These are phyloP conservation scores for Phocides pigmalion DNA, from an alignment of 1,140 invertebrate genomes.

Conservation along the genomic window DNA sequence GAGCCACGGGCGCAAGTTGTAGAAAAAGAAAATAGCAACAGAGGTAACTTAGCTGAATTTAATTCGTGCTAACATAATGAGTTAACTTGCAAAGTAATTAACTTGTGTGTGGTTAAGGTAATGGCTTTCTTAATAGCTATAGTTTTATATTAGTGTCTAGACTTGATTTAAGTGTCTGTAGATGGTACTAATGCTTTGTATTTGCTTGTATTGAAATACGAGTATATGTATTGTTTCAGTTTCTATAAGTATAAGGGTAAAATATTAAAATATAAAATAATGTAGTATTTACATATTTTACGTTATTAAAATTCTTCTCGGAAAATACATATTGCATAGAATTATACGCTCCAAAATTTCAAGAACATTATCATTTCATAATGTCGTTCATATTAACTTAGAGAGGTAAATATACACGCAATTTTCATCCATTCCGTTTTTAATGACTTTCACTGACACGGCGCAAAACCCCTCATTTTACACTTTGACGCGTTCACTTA, in stretches of 20 bases:
- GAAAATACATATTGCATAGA: constrained; percentile 4
- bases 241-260: too few relatives aligned
- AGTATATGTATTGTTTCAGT: too few relatives aligned
- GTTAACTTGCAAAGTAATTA: constrained; percentile 37
- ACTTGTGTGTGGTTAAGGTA: constrained; percentile 36
- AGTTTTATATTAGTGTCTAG: constrained; percentile 36
- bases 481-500: constrained; percentile 83
- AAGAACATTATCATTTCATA: constrained; percentile 70
- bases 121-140: constrained; percentile 36
- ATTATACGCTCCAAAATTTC: constrained; percentile 45
- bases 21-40: constrained; percentile 33
- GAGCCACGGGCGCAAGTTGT: constrained; percentile 1
- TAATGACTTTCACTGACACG: constrained; percentile 83
- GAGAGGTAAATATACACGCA: constrained; percentile 80
- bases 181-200: constrained; percentile 18
- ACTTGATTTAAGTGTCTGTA: constrained; percentile 22
- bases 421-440: constrained; percentile 81
- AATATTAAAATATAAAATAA: too few relatives aligned
- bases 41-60: constrained; percentile 31
- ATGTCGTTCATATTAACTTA: constrained; percentile 75
- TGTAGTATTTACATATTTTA: too few relatives aligned
- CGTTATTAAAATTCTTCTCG: background rate
- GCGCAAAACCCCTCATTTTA: constrained; percentile 82
- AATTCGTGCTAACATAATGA: constrained; percentile 37
- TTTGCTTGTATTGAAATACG: constrained; percentile 11